Evolutionary conservation across 2,888 invertebrate genomes (phyloP).

Genomic region (Aethes cnicana): DNA sequence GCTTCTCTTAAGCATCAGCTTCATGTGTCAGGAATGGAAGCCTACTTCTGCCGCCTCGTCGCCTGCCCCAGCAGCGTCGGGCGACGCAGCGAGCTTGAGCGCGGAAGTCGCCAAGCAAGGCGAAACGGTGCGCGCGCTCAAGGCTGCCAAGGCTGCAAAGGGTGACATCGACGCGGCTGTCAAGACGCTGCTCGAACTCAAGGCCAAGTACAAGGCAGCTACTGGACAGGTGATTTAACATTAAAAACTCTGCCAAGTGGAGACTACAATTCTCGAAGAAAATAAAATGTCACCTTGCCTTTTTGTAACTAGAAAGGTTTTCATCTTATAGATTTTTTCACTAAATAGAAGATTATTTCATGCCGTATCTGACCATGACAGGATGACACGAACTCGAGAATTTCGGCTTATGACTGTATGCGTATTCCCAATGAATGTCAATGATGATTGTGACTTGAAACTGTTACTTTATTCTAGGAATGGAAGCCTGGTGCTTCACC

Average conservation of each 20-base stretch:
- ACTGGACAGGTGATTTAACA: constrained; percentile 52
- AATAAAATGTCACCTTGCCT: background rate
- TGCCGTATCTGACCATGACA: too few species aligned
- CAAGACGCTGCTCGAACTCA: constrained; percentile 85
- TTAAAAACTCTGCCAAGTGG: too few species aligned
- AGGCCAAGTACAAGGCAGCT: constrained; percentile 86
- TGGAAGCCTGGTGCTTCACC: too few species aligned
- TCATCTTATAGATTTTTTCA: too few species aligned
- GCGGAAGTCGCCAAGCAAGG: constrained; percentile 82
- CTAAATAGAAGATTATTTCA: too few species aligned
- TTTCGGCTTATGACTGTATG: too few species aligned
- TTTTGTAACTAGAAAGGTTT: too few species aligned
- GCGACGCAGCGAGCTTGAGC: constrained; percentile 41
- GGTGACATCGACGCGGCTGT: constrained; percentile 62
- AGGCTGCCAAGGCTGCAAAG: constrained; percentile 86
- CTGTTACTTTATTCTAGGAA: too few species aligned
- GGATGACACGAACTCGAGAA: too few species aligned
- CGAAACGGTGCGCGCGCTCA: constrained; percentile 86
- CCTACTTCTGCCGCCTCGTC: constrained; percentile 34
- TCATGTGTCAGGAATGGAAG: constrained; percentile 34
- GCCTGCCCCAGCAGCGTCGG: constrained; percentile 29
- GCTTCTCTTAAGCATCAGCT: background rate
- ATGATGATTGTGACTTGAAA: too few species aligned
- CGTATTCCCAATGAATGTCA: too few species aligned
- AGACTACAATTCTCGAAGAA: too few species aligned